These are phyloP conservation scores for Drosophila helvetica DNA, from an alignment of 2,888 invertebrate genomes.

Conservation along the genomic window DNA sequence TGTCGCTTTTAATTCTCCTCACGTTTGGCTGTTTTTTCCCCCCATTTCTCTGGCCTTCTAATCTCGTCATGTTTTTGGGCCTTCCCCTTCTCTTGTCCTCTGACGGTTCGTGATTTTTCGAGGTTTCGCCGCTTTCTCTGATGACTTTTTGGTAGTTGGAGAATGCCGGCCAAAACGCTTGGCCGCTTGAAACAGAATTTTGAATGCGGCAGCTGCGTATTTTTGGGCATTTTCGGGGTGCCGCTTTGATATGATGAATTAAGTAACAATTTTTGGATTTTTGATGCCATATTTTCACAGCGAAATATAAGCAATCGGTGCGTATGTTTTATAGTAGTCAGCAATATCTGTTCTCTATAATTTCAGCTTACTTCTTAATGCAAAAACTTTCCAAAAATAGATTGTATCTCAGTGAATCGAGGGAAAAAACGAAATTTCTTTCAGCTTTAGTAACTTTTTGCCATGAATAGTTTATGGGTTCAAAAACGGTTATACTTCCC, in stretches of 20 bases:
- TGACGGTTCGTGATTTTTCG: conserved; percentile 57
- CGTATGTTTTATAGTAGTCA: too few species aligned
- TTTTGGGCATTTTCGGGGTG: conserved; percentile 13
- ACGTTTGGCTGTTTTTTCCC: conserved; percentile 39
- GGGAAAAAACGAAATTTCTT: neutral
- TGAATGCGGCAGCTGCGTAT: conserved; percentile 40
- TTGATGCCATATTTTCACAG: neutral
- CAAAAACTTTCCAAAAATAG: neutral
- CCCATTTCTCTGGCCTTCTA: conserved; percentile 33
- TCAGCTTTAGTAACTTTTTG: neutral
- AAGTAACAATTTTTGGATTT: too few species aligned
- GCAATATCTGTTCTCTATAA: neutral
- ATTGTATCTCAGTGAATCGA: neutral
- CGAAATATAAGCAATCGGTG: neutral
- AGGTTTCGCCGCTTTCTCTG: conserved; percentile 51
- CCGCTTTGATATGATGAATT: neutral
- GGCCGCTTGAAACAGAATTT: conserved; percentile 66
- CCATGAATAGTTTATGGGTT: neutral
- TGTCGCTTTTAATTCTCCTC: conserved; percentile 72
- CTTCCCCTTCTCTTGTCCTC: conserved; percentile 15
- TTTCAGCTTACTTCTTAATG: neutral
- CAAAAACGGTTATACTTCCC: neutral
- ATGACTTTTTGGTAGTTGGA: conserved; percentile 14
- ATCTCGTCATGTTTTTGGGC: conserved; percentile 54
- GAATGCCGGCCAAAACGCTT: conserved; percentile 49